Conservation (phyloP, 2,797 vertebrate species). For the Lithobates pipiens region DNA sequence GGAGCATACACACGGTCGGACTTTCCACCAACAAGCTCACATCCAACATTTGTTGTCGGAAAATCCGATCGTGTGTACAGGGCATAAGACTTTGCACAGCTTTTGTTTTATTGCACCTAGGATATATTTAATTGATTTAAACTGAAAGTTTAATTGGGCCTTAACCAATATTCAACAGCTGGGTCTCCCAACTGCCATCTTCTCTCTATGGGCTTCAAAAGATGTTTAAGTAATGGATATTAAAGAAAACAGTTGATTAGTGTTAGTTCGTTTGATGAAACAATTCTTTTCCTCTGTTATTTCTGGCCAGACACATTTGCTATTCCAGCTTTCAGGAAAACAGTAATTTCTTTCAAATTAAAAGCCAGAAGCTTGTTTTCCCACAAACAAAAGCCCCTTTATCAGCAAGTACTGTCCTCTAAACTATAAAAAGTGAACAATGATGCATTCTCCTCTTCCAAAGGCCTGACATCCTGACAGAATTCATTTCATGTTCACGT, state of each 20-base stretch:
- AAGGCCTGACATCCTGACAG: conserved; percentile 50
- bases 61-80: too few species aligned
- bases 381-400: conserved; percentile 61
- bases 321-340: conserved; percentile 58
- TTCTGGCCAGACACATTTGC: conserved; percentile 63
- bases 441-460: conserved; percentile 62
- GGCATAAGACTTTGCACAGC: too few species aligned
- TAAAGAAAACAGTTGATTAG: conserved; percentile 26
- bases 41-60: too few species aligned
- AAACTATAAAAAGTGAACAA: conserved; percentile 57
- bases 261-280: conserved; percentile 57
- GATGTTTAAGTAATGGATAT: neutral
- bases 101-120: neutral
- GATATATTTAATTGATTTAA: neutral
- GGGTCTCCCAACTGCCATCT: too few species aligned
- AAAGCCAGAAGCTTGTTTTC: conserved; percentile 61
- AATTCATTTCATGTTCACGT: conserved; percentile 67
- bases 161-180: neutral
- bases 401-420: conserved; percentile 61
- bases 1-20: too few species aligned
- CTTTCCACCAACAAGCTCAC: too few species aligned
- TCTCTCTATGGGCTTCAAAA: neutral
- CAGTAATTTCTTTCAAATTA: conserved; percentile 61
- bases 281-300: conserved; percentile 62
- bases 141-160: neutral